A percentile compares a stretch with the other conserved stretches of the same genome.
Conservation (phyloP, 2,888 invertebrate genomes). For the Vanessa cardui region DNA sequence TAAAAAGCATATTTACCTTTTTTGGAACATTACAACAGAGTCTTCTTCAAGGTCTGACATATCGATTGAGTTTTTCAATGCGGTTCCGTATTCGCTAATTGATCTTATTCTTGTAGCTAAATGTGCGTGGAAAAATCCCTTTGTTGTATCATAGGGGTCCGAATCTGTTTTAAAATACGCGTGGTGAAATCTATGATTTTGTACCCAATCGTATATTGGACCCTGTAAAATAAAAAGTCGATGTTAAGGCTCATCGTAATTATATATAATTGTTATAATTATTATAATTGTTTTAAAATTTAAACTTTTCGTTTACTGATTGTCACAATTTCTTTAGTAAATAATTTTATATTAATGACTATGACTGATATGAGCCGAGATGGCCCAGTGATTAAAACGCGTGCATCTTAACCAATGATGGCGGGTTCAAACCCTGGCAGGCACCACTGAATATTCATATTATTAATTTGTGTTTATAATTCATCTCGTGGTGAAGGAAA, state of each 20-base stretch:
- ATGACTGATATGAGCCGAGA: too few relatives aligned
- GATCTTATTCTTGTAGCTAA: slow-evolving; percentile 86
- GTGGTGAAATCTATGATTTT: slow-evolving; percentile 92
- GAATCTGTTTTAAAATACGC: slow-evolving; percentile 88
- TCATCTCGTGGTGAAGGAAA: too few relatives aligned
- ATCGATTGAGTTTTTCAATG: slow-evolving; percentile 86
- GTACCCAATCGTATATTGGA: slow-evolving; percentile 92
- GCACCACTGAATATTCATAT: too few relatives aligned
- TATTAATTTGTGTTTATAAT: too few relatives aligned
- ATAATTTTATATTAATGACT: too few relatives aligned
- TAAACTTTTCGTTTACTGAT: too few relatives aligned
- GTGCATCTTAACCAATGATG: too few relatives aligned
- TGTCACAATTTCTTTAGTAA: too few relatives aligned
- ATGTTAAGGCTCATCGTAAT: not conserved
- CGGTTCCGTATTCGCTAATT: slow-evolving; percentile 85
- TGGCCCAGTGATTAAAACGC: too few relatives aligned
- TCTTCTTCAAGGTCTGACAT: slow-evolving; percentile 91
- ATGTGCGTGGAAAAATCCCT: slow-evolving; percentile 92
- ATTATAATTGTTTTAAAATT: too few relatives aligned
- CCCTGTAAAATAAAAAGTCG: slow-evolving; percentile 81
- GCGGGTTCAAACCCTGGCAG: too few relatives aligned
- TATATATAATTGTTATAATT: too few relatives aligned
- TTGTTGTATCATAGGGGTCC: slow-evolving; percentile 91
- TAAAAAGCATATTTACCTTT: slow-evolving; percentile 77
- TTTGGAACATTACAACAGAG: slow-evolving; percentile 91